A percentile compares a stretch with the other conserved stretches of the same genome.
Evolutionary conservation across 2,113 vertebrate genomes (phyloP).

Genomic region (Okapia johnstoni): DNA sequence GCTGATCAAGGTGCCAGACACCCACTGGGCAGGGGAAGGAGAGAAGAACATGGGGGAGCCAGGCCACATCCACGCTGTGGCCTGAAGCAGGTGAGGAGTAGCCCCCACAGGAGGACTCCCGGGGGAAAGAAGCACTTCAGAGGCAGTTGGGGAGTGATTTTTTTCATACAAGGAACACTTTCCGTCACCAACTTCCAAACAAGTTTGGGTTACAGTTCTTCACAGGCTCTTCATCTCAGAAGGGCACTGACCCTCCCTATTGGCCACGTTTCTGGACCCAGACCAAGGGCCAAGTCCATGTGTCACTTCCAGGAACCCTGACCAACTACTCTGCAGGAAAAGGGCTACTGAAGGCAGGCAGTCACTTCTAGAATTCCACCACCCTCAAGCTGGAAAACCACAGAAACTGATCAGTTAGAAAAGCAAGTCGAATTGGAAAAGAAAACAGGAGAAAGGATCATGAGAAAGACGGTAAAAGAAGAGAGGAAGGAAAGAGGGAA

Average conservation of each 20-base stretch:
- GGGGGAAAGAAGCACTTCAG: neutral
- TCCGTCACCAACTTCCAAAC: neutral
- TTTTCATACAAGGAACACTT: neutral
- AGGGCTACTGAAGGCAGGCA: rapidly evolving
- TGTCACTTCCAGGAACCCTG: neutral
- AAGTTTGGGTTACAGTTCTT: neutral
- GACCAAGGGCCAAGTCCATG: rapidly evolving
- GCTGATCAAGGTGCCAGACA: rapidly evolving
- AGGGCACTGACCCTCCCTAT: neutral
- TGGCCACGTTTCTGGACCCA: neutral
- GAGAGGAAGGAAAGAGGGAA: neutral
- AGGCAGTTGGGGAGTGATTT: rapidly evolving
- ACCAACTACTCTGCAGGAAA: neutral
- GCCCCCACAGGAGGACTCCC: neutral
- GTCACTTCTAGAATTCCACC: neutral
- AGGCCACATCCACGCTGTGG: neutral
- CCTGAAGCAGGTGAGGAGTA: neutral
- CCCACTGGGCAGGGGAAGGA: too few species aligned
- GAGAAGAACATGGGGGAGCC: rapidly evolving
- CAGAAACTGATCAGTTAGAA: neutral
- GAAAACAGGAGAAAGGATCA: neutral
- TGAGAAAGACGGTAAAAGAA: neutral
- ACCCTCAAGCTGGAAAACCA: neutral
- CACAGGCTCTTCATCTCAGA: neutral
- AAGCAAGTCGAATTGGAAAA: neutral